Base-by-base conservation (phyloP, 2,797 vertebrate species). In the Anomalospiza imberbis region DNA sequence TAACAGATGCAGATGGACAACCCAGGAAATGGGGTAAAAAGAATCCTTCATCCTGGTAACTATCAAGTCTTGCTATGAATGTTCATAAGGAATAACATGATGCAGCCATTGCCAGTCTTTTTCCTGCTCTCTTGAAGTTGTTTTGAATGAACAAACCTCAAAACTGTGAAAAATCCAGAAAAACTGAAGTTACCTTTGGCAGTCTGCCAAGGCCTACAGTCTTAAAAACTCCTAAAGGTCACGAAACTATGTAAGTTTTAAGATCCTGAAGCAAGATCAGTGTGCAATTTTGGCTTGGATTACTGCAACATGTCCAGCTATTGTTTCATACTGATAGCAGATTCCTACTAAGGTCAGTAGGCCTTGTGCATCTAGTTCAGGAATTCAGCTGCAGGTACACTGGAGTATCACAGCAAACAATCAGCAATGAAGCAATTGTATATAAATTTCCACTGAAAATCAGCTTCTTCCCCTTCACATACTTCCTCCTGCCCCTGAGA, bases 361-460 rank as follows among this genome's bases (percentile, higher is more conserved):
- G 9, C 14, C 6, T 51, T 47, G 14, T 93, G 88, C 29, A 40
- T 68, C 42, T 80, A 20, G 32, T 28, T 45, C 40, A 67, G 36
- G 9, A 51, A 76, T 78, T 71, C 78, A 80, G 42, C 38, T 62
- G n/a, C 57, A 94, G 9, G 9, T 71, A 67, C 17, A 42, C 77
- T 60, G 22, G 25, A 94, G 42, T 53, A 34, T 34, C 60, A 75
- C 75, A 91, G 42, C 38, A 83, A 91, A 54, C 66, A 72, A 42
- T 63, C 86, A 25, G 12, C 32, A 68, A 61, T 61, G 55, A 61
- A 68, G 36, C 24, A 14, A 53, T 40, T 11, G 24, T 58, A 74
- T 72, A 90, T 92, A 88, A 71, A 83, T 92, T 91, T 62, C 61
- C n/a, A 42, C 32, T 44, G 74, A 91, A 95, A 91, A 91, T 79